Percentiles rank a stretch among this genome's conserved stretches.
Conservation (phyloP, 2,797 vertebrate species). For the Coccyzus lansbergi region DNA sequence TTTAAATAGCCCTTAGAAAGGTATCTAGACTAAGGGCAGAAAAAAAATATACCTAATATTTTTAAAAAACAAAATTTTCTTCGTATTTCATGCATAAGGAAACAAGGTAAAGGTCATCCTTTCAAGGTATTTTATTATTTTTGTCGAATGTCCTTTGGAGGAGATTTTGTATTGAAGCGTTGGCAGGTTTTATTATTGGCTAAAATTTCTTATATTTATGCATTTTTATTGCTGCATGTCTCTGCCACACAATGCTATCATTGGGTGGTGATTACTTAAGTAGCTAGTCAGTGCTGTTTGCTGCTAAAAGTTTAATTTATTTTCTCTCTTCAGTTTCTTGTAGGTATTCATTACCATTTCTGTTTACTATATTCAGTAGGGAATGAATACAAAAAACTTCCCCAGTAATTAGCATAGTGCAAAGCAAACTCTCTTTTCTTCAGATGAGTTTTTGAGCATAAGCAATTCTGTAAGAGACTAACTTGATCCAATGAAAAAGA, state of each 20-base stretch:
- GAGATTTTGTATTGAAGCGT: not conserved
- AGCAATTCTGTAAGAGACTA: not conserved
- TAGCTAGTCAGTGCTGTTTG: not conserved
- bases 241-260: not conserved
- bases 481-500: not conserved
- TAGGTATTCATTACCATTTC: conserved; percentile 30
- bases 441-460: not conserved
- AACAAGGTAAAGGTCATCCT: not conserved
- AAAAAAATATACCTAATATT: not conserved
- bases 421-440: not conserved
- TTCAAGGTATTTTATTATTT: not conserved
- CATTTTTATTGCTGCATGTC: not conserved
- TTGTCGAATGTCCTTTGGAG: not conserved
- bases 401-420: not conserved
- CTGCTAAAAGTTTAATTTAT: conserved; percentile 11
- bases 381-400: not conserved
- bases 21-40: not conserved
- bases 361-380: not conserved
- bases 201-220: not conserved
- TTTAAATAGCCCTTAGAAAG: not conserved
- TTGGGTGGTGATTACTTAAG: not conserved
- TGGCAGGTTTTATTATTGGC: not conserved
- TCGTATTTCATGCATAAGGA: not conserved
- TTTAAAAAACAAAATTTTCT: not conserved
- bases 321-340: conserved; percentile 18